A percentile compares a stretch with the other conserved stretches of the same genome.
Evolutionary conservation across 2,113 vertebrate species (phyloP).

Genomic region (Oncorhynchus kisutch): DNA sequence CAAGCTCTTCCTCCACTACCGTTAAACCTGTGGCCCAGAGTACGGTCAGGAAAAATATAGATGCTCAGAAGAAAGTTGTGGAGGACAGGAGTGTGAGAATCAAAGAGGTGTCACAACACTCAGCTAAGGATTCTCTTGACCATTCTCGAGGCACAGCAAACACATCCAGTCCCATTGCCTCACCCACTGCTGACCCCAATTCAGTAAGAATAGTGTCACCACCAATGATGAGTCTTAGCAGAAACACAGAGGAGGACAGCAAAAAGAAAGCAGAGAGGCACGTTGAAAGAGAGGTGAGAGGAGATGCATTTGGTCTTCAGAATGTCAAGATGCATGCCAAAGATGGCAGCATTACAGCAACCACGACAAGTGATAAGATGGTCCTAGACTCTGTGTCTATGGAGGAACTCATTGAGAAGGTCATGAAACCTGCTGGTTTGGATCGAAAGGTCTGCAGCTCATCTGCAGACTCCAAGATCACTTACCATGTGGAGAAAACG

Average conservation of each 20-base stretch:
- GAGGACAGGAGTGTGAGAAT: constrained; percentile 60
- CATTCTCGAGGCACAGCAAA: too few relatives aligned
- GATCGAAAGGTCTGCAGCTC: constrained; percentile 55
- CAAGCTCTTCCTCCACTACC: constrained; percentile 6
- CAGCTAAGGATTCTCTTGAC: constrained; percentile 31
- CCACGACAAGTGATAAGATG: constrained; percentile 53
- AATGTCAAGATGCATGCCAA: too few relatives aligned
- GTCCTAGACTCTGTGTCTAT: constrained; percentile 66
- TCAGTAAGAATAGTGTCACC: constrained; percentile 55
- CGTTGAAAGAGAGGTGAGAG: constrained; percentile 8
- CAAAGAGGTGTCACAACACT: constrained; percentile 44
- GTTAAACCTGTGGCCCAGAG: constrained; percentile 34
- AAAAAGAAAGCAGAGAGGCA: constrained; percentile 49
- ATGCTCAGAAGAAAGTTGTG: constrained; percentile 52
- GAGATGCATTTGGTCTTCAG: not conserved
- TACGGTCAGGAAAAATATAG: constrained; percentile 41
- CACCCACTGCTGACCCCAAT: constrained; percentile 47
- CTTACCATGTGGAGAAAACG: constrained; percentile 78
- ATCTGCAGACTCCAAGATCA: constrained; percentile 79
- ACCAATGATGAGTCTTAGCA: constrained; percentile 41
- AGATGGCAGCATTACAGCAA: not conserved
- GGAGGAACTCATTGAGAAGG: constrained; percentile 81
- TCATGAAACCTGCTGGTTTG: constrained; percentile 77
- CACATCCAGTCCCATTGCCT: constrained; percentile 28
- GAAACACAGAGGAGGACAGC: constrained; percentile 49